phyloP scores from a whole-genome alignment of 2,888 invertebrate genomes.

The Pharmacophagus antenor region DNA sequence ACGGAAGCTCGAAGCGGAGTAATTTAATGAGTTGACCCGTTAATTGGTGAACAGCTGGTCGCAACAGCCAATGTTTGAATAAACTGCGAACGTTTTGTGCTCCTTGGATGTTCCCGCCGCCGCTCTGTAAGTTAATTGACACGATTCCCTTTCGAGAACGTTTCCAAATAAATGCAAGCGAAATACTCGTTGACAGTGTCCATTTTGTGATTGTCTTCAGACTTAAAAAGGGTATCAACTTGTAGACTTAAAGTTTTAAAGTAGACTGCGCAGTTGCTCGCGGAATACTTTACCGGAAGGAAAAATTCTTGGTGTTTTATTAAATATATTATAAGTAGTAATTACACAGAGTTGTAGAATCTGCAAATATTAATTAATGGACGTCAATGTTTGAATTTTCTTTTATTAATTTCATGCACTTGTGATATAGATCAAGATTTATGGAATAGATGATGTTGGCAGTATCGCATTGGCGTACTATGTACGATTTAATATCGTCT shows the following conservation, averaged over 20 bases:
- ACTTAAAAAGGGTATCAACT: background rate
- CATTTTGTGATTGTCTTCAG: background rate
- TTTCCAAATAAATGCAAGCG: background rate
- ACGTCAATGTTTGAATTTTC: too few relatives aligned
- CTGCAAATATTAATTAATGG: too few relatives aligned
- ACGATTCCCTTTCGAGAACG: background rate
- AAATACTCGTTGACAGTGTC: background rate
- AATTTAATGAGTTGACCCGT: slow-evolving; percentile 63
- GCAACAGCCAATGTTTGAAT: slow-evolving; percentile 60
- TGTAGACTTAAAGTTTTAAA: background rate
- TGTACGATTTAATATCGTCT: too few relatives aligned
- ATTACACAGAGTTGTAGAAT: too few relatives aligned
- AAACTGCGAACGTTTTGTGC: slow-evolving; percentile 43
- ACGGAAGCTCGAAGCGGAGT: slow-evolving; percentile 45
- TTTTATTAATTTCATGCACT: too few relatives aligned
- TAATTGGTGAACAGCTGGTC: slow-evolving; percentile 59
- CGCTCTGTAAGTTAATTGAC: slow-evolving; percentile 32
- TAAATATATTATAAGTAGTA: too few relatives aligned
- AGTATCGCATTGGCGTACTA: too few relatives aligned
- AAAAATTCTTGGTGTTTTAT: too few relatives aligned
- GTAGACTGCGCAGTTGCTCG: too few relatives aligned
- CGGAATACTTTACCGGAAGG: too few relatives aligned
- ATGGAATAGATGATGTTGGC: too few relatives aligned
- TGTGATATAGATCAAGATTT: too few relatives aligned
- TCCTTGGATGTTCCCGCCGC: slow-evolving; percentile 37